A percentile compares a stretch with the other conserved stretches of the same genome.
Evolutionary conservation across 2,797 vertebrate species (phyloP).

Genomic region (Neosalanx taihuensis): DNA sequence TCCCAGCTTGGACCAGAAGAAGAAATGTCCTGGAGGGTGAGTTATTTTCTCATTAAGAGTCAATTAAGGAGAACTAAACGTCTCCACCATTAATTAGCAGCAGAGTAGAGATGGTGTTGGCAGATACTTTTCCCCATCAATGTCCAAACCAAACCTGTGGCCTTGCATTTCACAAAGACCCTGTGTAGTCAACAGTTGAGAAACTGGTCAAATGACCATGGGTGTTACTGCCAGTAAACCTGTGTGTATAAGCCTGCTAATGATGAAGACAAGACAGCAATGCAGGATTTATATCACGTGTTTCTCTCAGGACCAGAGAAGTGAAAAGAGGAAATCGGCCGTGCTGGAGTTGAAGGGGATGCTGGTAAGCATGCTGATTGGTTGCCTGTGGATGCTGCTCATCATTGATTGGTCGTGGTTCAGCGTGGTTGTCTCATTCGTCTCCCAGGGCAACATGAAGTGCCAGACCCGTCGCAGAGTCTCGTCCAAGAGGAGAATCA

Average conservation of each 20-base stretch:
- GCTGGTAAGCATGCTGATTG: constrained; percentile 65
- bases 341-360: constrained; percentile 76
- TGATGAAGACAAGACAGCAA: too few species aligned
- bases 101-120: too few species aligned
- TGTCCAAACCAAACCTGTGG: too few species aligned
- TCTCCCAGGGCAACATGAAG: constrained; percentile 62
- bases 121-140: too few species aligned
- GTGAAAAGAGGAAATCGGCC: constrained; percentile 71
- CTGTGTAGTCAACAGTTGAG: too few species aligned
- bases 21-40: constrained; percentile 66
- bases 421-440: not conserved
- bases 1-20: constrained; percentile 55
- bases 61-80: too few species aligned
- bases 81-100: too few species aligned
- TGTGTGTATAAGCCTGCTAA: not conserved
- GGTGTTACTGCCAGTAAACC: not conserved
- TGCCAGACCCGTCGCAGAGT: constrained; percentile 36
- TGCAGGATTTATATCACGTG: too few species aligned
- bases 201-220: too few species aligned
- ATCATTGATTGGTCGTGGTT: not conserved
- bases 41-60: constrained; percentile 11
- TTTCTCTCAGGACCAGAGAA: constrained; percentile 54
- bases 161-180: too few species aligned
- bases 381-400: not conserved
- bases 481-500: constrained; percentile 47